Percentiles rank a stretch among this genome's conserved stretches.
These are phyloP conservation scores for Agrochola lota DNA, from an alignment of 2,888 invertebrate species.

Conservation along the genomic window DNA sequence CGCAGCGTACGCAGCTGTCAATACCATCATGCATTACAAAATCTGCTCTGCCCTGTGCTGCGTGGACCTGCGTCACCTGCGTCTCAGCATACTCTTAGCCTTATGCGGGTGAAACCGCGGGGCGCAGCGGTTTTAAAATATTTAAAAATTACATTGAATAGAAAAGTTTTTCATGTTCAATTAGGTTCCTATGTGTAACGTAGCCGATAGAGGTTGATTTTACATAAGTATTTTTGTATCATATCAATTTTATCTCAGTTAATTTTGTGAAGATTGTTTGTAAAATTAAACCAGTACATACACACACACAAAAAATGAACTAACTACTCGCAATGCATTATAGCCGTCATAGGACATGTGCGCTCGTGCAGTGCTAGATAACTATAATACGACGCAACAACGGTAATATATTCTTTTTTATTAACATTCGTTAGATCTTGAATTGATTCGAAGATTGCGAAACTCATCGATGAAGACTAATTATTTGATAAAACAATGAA, in stretches of 20 bases:
- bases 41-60: too few relatives aligned
- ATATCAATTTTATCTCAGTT: background rate
- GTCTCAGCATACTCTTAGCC: too few relatives aligned
- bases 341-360: background rate
- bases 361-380: too few relatives aligned
- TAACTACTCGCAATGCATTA: background rate
- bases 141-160: too few relatives aligned
- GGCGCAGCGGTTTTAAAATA: too few relatives aligned
- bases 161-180: background rate
- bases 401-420: too few relatives aligned
- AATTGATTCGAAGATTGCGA: background rate
- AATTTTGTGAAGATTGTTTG: slow-evolving; percentile 4
- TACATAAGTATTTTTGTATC: slow-evolving; percentile 7
- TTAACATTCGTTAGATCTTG: background rate
- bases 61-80: too few relatives aligned
- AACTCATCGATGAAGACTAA: background rate
- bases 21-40: too few relatives aligned
- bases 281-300: background rate
- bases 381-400: background rate
- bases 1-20: too few relatives aligned
- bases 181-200: background rate
- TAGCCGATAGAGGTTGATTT: background rate
- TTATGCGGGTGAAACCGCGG: too few relatives aligned
- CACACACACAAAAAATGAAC: too few relatives aligned
- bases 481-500: background rate